Base-by-base conservation (phyloP, 1,140 invertebrate species). In the Vollenhovia emeryi region DNA sequence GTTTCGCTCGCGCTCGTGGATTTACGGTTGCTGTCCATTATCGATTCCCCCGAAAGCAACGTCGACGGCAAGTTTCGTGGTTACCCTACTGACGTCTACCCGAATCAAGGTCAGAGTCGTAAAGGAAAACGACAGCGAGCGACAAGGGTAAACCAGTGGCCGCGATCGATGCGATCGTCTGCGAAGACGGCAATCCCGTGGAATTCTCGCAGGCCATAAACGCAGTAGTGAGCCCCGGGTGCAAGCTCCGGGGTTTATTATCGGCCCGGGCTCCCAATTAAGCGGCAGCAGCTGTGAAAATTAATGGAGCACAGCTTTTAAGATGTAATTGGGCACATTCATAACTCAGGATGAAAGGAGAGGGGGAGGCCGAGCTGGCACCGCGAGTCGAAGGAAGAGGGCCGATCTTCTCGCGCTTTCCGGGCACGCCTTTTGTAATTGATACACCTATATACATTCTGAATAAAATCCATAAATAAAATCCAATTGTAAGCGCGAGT, bases 281-380 rank as follows among this genome's bases (percentile, higher is more conserved):
- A 96, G 95, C 95, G 95, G 95, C 95, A 95, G 95, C 96, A 96
- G 95, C 96, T 96, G 96, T 96, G 95, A 96, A 96, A 96, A 96
- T 96, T 96, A 96, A 96, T 96, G 95, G 95, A 95, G 95, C 95
- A 96, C 95, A 95, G 95, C 95, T 96, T 96, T 96, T 96, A 96
- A 96, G 95, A 96, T 96, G 95, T 96, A 96, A 96, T 96, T 96
- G 95, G 95, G 95, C 93, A 95, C 95, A 96, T 96, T 96, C 95
- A 96, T 96, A 96, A 96, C 95, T 95, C 92, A 91, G 82, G 84
- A 86, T 89, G 78, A 86, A 89, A 89, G 60, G 88, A 89, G 87
- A 85, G 83, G 33, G 33, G 76, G 78, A 79, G 88, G 6, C 21
- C 36, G 9, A n/a, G 21, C 27, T 43, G 43, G 48, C 6, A 18